Base-by-base conservation (phyloP, 2,113 vertebrate species). In the Gnathonemus longibarbis region DNA sequence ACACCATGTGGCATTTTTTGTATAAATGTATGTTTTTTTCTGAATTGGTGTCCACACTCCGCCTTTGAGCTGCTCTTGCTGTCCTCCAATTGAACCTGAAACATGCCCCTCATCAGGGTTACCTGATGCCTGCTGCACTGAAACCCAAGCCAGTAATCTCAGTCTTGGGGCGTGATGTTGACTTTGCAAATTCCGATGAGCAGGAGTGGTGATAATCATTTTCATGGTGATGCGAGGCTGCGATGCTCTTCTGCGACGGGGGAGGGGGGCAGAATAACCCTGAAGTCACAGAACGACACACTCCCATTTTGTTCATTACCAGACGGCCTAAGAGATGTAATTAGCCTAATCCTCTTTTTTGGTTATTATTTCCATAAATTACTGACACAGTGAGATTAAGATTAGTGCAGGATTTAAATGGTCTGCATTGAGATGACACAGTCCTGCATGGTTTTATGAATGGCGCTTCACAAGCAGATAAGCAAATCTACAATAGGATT, bases 51-150 rank as follows among this genome's bases (percentile, higher is more conserved):
- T 94, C 91, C 90, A 90, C 74, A 80, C 89, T 90, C 86, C 95
- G 95, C 1, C 93, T 95, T 90, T 96, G 97, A 94, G 96, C 96
- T 92, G 96, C 96, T 91, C 93, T 96, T 3, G 94, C 95, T 0
- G 96, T 97, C 0, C 94, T 96, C 0, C 93, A 93, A 2, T 86
- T 93, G 94, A 97, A 96, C 95, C 93, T 95, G 2, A 93, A 95
- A 94, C 0, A 94, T 93, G 90, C 95, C 96, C 49, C 49, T 45
- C 48, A 90, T 87, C 92, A 90, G 92, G 91, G 90, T 88, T 74
- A 90, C 93, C 91, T 5, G 88, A 35, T 58, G 86, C 90, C 86
- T 48, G n/a, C 7, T 13, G n/a, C 31, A 49, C 15, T 89, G 80
- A 91, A 45, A 88, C 87, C 92, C 88, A 9, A 53, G 90, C 77